Conservation (phyloP, 2,888 invertebrate genomes). For the Acanthosepion lycidas region DNA sequence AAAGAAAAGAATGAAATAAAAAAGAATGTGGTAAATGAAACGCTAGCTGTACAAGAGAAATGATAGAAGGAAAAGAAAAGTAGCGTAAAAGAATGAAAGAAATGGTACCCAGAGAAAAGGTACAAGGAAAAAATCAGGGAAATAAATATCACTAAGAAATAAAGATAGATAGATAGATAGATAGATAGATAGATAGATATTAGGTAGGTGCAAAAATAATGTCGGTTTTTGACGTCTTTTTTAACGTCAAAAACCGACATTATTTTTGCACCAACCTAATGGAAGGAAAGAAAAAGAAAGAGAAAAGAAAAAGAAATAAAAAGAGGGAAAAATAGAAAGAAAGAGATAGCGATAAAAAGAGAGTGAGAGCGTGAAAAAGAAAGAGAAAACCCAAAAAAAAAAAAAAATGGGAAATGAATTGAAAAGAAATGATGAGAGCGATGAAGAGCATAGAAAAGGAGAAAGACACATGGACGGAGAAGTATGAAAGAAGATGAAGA, state of each 20-base stretch:
- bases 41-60: neutral
- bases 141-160: neutral
- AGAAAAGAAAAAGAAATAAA: neutral
- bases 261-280: too few species aligned
- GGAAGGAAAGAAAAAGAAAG: neutral
- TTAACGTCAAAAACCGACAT: too few species aligned
- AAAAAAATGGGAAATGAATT: neutral
- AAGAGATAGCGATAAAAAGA: neutral
- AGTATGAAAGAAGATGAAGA: neutral
- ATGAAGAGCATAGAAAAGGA: neutral
- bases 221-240: too few species aligned
- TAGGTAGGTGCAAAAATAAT: too few species aligned
- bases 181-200: neutral
- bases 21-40: neutral
- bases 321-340: neutral
- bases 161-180: fast-evolving
- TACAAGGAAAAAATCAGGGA: too few species aligned
- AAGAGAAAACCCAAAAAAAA: neutral
- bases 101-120: too few species aligned
- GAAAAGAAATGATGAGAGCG: neutral
- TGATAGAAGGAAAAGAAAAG: neutral
- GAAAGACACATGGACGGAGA: neutral
- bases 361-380: neutral
- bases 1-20: neutral
- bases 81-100: neutral